Evolutionary conservation across 2,797 vertebrate genomes (phyloP).

Genomic region (Mormyrus proboscirostris): DNA sequence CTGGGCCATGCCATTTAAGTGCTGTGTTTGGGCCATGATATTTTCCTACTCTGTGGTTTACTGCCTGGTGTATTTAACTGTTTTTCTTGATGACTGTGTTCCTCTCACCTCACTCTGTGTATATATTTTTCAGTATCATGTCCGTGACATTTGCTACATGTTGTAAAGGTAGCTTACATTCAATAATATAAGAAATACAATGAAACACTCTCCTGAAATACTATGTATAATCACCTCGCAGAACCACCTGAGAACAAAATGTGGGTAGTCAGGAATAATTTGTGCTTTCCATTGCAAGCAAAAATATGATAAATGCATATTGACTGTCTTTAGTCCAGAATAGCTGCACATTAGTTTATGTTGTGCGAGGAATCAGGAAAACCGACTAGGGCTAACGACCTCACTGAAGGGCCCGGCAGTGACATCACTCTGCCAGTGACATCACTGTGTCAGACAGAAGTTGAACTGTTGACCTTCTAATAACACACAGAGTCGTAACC

Average conservation of each 20-base stretch:
- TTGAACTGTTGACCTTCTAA: neutral
- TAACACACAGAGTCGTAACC: neutral
- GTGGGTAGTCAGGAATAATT: neutral
- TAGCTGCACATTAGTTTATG: neutral
- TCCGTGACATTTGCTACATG: neutral
- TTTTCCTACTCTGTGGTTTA: neutral
- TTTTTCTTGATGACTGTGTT: neutral
- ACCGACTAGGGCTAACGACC: neutral
- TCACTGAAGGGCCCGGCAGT: neutral
- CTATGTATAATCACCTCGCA: neutral
- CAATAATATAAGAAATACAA: slow-evolving; percentile 6
- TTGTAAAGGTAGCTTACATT: neutral
- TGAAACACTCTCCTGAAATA: neutral
- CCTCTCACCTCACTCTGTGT: neutral
- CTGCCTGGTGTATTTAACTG: neutral
- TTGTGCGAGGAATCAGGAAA: neutral
- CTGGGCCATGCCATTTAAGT: neutral
- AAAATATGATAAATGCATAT: neutral
- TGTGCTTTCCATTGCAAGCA: neutral
- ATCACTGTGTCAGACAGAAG: neutral
- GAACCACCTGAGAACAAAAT: neutral
- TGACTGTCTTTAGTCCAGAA: neutral
- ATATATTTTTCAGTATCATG: neutral
- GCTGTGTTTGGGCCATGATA: neutral
- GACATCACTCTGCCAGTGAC: neutral